A percentile compares a stretch with the other conserved stretches of the same genome.
phyloP scores from a whole-genome alignment of 2,797 vertebrate species.

The Eupleurogrammus muticus region DNA sequence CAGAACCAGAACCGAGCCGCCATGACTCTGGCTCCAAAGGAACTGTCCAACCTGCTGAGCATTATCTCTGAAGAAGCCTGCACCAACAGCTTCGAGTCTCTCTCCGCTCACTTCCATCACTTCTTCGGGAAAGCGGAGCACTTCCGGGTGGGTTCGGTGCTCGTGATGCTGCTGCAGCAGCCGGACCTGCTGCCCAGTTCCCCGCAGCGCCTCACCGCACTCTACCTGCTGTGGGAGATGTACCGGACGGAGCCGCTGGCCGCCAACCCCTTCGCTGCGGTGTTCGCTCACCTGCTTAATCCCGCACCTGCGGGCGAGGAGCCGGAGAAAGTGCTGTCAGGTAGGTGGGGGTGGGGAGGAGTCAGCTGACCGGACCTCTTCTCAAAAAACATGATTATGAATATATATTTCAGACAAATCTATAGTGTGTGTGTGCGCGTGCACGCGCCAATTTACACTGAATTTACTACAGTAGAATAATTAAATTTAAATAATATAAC shows the following conservation, averaged over 20 bases:
- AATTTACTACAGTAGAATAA: no score
- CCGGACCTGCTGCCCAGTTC: constrained; percentile 95
- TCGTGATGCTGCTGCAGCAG: constrained; percentile 96
- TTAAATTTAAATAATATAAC: no score
- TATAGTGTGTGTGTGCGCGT: no score
- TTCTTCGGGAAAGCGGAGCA: constrained; percentile 96
- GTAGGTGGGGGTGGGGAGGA: constrained; percentile 77
- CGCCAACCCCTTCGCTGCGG: constrained; percentile 96
- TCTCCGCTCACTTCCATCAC: constrained; percentile 96
- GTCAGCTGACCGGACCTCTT: no score
- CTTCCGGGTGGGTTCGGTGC: constrained; percentile 94
- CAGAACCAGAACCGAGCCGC: background rate
- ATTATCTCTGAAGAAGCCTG: constrained; percentile 97
- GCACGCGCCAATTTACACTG: no score
- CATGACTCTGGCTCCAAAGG: constrained; percentile 91
- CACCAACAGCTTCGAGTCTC: constrained; percentile 93
- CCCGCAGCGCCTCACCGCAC: constrained; percentile 94
- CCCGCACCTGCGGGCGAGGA: constrained; percentile 90
- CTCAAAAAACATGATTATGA: no score
- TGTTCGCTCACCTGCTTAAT: constrained; percentile 96
- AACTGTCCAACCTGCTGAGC: constrained; percentile 93
- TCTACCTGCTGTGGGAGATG: constrained; percentile 99
- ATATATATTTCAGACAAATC: no score
- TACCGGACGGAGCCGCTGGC: constrained; percentile 98
- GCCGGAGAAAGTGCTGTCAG: constrained; percentile 91